Conservation (phyloP, 1,140 invertebrate species). For the Hestina assimilis region DNA sequence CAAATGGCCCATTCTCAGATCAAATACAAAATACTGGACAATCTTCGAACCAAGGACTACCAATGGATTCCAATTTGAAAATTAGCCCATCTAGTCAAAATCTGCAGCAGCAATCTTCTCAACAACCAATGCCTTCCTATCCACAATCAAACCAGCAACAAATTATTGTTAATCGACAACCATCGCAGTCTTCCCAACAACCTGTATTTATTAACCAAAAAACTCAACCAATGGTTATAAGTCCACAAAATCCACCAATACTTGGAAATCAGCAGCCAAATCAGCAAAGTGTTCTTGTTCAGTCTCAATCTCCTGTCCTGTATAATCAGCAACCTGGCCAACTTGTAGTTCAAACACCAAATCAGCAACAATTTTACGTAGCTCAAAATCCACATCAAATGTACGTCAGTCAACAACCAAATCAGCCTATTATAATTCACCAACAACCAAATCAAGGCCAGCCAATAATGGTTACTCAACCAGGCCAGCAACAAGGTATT, state of each 20-base stretch:
- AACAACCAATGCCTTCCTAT: no score
- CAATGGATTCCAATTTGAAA: slow-evolving; percentile 5
- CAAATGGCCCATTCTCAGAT: background rate
- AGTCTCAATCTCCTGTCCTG: no score
- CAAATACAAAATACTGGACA: slow-evolving; percentile 5
- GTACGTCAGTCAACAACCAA: slow-evolving; percentile 1
- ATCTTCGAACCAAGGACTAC: background rate
- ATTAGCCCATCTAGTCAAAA: slow-evolving; percentile 11
- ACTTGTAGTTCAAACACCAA: slow-evolving; percentile 1
- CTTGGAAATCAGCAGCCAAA: slow-evolving; percentile 9
- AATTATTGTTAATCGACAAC: slow-evolving; percentile 3
- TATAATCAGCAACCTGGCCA: slow-evolving; percentile 13
- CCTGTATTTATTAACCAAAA: slow-evolving; percentile 20
- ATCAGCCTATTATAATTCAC: slow-evolving; percentile 10
- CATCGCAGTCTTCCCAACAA: slow-evolving; percentile 17
- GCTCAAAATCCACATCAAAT: slow-evolving; percentile 7
- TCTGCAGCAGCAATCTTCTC: no score
- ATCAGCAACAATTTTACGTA: background rate
- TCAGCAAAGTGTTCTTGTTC: no score
- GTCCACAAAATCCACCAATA: background rate
- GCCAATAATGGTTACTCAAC: slow-evolving; percentile 4
- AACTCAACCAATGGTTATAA: no score
- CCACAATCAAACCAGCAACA: no score
- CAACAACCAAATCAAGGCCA: slow-evolving; percentile 8
- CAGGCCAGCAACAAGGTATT: background rate